These are phyloP conservation scores for Siphonodentalium dalli DNA, from an alignment of 2,888 invertebrate species.

Conservation along the genomic window DNA sequence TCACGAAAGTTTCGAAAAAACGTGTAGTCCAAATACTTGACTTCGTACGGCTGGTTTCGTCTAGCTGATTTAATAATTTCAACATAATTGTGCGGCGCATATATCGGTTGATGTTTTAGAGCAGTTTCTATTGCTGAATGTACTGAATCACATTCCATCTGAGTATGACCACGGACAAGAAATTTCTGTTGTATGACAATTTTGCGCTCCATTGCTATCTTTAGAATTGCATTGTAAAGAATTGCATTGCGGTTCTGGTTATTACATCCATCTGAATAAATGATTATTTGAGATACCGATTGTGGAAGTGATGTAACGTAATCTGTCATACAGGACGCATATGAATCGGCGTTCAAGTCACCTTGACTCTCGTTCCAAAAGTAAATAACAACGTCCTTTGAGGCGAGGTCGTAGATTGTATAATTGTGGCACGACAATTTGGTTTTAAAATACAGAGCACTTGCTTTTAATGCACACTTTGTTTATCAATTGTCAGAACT, in stretches of 20 bases:
- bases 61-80: too few relatives aligned
- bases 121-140: too few relatives aligned
- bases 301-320: slow-evolving; percentile 4
- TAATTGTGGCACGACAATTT: slow-evolving; percentile 22
- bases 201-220: slow-evolving; percentile 5
- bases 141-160: too few relatives aligned
- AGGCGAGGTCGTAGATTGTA: slow-evolving; percentile 20
- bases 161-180: slow-evolving; percentile 3
- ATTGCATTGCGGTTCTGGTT: slow-evolving; percentile 17
- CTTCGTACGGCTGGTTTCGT: too few relatives aligned
- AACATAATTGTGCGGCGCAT: too few relatives aligned
- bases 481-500: slow-evolving; percentile 19
- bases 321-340: slow-evolving; percentile 13
- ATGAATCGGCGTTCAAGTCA: slow-evolving; percentile 18
- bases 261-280: slow-evolving; percentile 13
- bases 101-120: too few relatives aligned
- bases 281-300: slow-evolving; percentile 7
- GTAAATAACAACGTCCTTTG: slow-evolving; percentile 11
- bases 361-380: slow-evolving; percentile 29
- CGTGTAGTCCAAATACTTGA: too few relatives aligned
- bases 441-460: slow-evolving; percentile 18
- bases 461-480: slow-evolving; percentile 18
- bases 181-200: slow-evolving; percentile 10
- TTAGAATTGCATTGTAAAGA: slow-evolving; percentile 13
- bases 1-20: too few relatives aligned